These are phyloP conservation scores for Xylocampa areola DNA, from an alignment of 2,888 invertebrate species.

Conservation along the genomic window DNA sequence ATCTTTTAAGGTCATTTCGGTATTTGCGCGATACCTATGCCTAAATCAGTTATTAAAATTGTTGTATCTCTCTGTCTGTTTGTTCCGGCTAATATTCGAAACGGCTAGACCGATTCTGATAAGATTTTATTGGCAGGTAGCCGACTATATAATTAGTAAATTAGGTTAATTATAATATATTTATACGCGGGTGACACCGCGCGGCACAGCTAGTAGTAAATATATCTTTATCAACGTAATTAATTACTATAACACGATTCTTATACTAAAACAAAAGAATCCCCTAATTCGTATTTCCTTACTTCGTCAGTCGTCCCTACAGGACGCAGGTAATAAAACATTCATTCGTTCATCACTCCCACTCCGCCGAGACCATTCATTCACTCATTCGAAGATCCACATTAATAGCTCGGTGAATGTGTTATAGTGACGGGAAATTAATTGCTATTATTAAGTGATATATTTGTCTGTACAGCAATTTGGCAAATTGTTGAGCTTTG, in stretches of 20 bases:
- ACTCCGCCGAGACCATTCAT: constrained; percentile 61
- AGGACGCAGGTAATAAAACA: constrained; percentile 63
- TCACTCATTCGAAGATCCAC: constrained; percentile 49
- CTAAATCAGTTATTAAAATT: too few species aligned
- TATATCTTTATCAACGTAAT: too few species aligned
- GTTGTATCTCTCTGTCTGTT: too few species aligned
- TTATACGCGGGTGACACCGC: too few species aligned
- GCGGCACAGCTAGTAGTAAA: too few species aligned
- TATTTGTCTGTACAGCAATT: constrained; percentile 48
- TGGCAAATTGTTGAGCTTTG: constrained; percentile 24
- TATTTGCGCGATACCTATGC: too few species aligned
- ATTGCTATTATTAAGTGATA: constrained; percentile 52
- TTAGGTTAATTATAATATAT: too few species aligned
- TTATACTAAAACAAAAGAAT: not conserved
- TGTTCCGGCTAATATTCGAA: too few species aligned
- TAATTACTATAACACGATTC: not conserved
- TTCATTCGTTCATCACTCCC: constrained; percentile 70
- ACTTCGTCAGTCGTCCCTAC: constrained; percentile 37
- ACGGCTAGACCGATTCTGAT: too few species aligned
- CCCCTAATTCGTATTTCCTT: constrained; percentile 33
- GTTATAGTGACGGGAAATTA: constrained; percentile 53
- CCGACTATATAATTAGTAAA: too few species aligned
- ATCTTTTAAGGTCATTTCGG: too few species aligned
- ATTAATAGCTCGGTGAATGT: constrained; percentile 55
- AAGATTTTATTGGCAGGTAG: too few species aligned